A percentile compares a stretch with the other conserved stretches of the same genome.
phyloP scores from a whole-genome alignment of 2,113 vertebrate genomes.

The Lipophrys pholis region DNA sequence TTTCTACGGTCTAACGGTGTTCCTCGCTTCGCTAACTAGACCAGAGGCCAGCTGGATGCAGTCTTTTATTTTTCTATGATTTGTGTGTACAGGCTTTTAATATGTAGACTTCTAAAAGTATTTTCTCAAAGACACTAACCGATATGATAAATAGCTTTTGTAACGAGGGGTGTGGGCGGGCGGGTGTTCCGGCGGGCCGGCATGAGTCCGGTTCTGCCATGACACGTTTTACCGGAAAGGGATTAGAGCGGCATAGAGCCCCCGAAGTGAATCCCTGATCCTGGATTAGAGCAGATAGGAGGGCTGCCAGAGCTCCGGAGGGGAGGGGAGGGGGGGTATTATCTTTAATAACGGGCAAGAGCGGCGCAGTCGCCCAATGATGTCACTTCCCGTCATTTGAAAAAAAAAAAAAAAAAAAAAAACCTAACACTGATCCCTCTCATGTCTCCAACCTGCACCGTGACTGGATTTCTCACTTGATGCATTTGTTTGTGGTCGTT shows the following conservation, averaged over 20 bases:
- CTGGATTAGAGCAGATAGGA: slow-evolving; percentile 56
- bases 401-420: no score
- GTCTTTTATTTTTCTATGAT: slow-evolving; percentile 75
- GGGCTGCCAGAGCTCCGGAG: slow-evolving; percentile 1
- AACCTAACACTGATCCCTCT: no score
- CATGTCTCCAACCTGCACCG: no score
- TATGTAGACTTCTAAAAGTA: slow-evolving; percentile 55
- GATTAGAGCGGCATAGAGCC: slow-evolving; percentile 32
- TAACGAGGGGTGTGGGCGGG: not conserved
- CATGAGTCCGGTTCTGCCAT: no score
- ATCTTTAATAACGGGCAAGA: slow-evolving; percentile 35
- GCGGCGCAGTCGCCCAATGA: slow-evolving; percentile 54
- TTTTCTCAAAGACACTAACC: slow-evolving; percentile 64
- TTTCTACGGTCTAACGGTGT: slow-evolving; percentile 33
- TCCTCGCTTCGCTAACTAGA: slow-evolving; percentile 34
- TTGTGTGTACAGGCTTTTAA: slow-evolving; percentile 74
- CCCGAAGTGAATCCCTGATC: slow-evolving; percentile 50
- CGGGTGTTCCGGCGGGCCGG: not conserved
- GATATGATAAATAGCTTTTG: slow-evolving; percentile 48
- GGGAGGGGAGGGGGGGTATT: slow-evolving; percentile 40
- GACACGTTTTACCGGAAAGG: slow-evolving; percentile 19
- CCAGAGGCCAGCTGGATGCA: slow-evolving; percentile 47
- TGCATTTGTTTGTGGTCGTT: slow-evolving; percentile 30
- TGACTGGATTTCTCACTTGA: not conserved
- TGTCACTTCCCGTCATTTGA: slow-evolving; percentile 62